Percentiles rank a stretch among this genome's conserved stretches.
Evolutionary conservation across 2,113 vertebrate species (phyloP).

Genomic region (Merops nubicus): DNA sequence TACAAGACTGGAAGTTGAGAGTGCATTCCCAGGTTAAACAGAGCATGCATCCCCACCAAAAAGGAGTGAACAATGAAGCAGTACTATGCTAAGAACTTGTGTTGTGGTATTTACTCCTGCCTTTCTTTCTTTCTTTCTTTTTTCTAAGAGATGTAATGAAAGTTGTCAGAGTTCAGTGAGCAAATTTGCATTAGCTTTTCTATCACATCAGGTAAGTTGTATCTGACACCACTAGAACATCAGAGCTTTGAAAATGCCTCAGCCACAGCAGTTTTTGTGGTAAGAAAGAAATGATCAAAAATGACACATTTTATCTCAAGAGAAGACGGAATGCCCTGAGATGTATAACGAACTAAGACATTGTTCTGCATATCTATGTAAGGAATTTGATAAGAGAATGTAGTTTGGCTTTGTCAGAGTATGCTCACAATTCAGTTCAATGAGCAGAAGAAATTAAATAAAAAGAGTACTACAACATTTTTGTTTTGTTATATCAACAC

Average conservation of each 20-base stretch:
- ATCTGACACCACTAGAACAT: background rate
- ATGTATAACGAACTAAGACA: background rate
- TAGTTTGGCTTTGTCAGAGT: background rate
- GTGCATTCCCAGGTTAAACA: background rate
- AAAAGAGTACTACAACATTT: background rate
- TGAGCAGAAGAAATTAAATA: background rate
- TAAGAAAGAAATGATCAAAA: conserved; percentile 3
- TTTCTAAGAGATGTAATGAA: background rate
- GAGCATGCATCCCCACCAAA: background rate
- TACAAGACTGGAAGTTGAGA: background rate
- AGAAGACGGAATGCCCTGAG: background rate
- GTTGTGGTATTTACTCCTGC: background rate
- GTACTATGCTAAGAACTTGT: background rate
- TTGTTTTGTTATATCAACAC: background rate
- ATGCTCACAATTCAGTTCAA: background rate
- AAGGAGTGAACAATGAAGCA: background rate
- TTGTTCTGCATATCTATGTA: background rate
- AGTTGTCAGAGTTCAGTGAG: conserved; percentile 28
- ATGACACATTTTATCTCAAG: background rate
- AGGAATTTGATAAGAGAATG: background rate
- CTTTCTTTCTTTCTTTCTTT: background rate
- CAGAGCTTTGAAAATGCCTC: background rate
- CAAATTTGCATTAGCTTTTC: background rate
- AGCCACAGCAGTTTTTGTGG: background rate
- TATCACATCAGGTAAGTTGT: background rate